A percentile compares a stretch with the other conserved stretches of the same genome.
Conservation (phyloP, 2,113 vertebrate genomes). For the Chamaea fasciata region DNA sequence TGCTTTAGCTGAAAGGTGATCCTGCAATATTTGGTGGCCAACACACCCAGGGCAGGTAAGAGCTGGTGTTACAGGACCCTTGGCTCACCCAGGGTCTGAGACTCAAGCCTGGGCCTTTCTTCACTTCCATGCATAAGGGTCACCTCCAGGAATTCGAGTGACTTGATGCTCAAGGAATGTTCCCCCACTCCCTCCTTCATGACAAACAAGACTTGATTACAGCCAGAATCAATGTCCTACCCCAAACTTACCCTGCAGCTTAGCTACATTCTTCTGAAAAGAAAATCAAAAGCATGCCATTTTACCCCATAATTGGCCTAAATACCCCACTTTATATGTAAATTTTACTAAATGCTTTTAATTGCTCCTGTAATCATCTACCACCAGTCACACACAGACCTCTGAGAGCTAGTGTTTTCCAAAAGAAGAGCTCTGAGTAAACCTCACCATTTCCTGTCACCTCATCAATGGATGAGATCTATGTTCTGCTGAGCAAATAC, state of each 20-base stretch:
- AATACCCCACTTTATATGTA: neutral
- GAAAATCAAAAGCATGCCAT: neutral
- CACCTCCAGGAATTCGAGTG: neutral
- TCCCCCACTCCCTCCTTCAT: neutral
- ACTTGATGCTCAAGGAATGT: neutral
- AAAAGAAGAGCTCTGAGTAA: neutral
- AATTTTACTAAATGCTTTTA: neutral
- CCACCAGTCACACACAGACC: fast-evolving
- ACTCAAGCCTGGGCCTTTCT: neutral
- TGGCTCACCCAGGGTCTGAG: neutral
- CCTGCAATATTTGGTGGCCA: neutral
- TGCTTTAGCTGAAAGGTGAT: neutral
- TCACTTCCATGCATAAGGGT: neutral
- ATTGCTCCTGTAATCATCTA: neutral
- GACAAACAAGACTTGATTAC: neutral
- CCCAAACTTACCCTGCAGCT: neutral
- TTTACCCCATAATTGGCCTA: neutral
- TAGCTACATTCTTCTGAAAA: neutral
- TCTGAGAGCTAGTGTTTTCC: neutral
- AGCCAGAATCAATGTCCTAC: neutral
- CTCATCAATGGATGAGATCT: conserved; percentile 11
- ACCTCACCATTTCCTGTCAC: neutral
- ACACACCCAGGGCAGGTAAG: neutral
- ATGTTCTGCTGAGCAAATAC: conserved; percentile 6
- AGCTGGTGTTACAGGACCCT: neutral